Percentiles rank a stretch among this genome's conserved stretches.
These are phyloP conservation scores for Choloepus didactylus DNA, from an alignment of 2,797 vertebrate genomes.

Conservation along the genomic window DNA sequence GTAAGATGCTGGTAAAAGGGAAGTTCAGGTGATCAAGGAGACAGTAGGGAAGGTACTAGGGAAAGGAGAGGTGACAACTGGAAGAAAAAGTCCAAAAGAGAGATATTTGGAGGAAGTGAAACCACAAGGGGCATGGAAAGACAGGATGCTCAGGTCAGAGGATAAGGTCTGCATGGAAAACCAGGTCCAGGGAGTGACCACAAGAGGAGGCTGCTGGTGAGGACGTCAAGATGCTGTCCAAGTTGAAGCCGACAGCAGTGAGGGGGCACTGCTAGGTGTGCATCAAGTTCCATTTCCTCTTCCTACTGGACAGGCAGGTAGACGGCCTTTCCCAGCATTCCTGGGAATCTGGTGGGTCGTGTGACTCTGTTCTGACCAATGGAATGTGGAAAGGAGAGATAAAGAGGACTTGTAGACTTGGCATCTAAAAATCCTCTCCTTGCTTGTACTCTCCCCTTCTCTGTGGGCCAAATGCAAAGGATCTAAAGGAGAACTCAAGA, in stretches of 20 bases:
- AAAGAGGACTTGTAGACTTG: not conserved
- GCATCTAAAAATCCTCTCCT: not conserved
- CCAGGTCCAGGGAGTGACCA: not conserved
- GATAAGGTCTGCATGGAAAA: not conserved
- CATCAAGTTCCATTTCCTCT: not conserved
- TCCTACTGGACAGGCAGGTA: not conserved
- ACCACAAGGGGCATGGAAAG: not conserved
- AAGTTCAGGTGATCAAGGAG: not conserved
- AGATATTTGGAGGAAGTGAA: not conserved
- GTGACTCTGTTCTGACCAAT: not conserved
- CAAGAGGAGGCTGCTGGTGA: not conserved
- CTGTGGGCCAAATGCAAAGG: not conserved
- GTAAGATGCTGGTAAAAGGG: not conserved
- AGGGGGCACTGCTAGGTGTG: fast-evolving
- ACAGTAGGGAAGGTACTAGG: not conserved
- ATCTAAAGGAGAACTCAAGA: not conserved
- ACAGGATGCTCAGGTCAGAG: not conserved
- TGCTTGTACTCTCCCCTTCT: not conserved
- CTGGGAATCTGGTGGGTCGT: not conserved
- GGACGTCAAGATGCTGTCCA: not conserved
- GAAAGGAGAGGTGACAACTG: fast-evolving
- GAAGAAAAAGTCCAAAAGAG: not conserved
- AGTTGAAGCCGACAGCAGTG: fast-evolving
- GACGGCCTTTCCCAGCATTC: not conserved
- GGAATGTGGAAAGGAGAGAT: not conserved